Conservation (phyloP, 92 coral and sea anemone species). For the Heteractis magnifica region DNA sequence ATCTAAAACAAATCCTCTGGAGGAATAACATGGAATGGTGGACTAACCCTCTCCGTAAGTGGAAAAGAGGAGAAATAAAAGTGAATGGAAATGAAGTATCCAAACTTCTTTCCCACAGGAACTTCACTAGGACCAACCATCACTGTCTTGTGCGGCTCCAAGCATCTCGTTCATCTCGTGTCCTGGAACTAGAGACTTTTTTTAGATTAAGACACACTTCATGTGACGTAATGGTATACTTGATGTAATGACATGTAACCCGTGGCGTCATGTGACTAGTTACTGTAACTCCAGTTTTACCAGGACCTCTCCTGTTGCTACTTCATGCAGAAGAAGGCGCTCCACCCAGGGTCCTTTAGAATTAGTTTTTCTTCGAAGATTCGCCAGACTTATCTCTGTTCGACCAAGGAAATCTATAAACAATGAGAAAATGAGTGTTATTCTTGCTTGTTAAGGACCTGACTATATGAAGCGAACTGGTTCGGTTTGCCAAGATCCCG, state of each 20-base stretch:
- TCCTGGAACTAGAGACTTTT: background rate
- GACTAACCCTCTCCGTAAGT: too few species aligned
- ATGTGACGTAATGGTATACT: too few species aligned
- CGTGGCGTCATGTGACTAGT: slow-evolving; percentile 15
- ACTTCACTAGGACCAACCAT: background rate
- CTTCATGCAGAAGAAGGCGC: slow-evolving; percentile 82
- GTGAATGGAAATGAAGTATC: background rate
- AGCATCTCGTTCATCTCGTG: background rate
- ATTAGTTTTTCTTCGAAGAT: slow-evolving; percentile 60
- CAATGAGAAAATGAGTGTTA: background rate
- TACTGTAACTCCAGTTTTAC: slow-evolving; percentile 71
- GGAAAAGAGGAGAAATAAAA: too few species aligned
- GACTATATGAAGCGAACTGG: too few species aligned
- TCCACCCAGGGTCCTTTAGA: slow-evolving; percentile 85
- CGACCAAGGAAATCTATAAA: slow-evolving; percentile 91
- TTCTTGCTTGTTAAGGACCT: background rate
- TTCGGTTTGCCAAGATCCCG: too few species aligned
- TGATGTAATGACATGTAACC: background rate
- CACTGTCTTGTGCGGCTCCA: background rate
- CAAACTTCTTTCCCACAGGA: background rate
- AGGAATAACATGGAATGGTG: too few species aligned
- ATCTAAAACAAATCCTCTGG: too few species aligned
- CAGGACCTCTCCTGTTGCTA: slow-evolving; percentile 85
- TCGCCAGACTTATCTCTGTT: slow-evolving; percentile 82
- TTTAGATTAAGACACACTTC: background rate